These are phyloP conservation scores for Spheniscus mendiculus DNA, from an alignment of 2,113 vertebrate genomes.

Conservation along the genomic window DNA sequence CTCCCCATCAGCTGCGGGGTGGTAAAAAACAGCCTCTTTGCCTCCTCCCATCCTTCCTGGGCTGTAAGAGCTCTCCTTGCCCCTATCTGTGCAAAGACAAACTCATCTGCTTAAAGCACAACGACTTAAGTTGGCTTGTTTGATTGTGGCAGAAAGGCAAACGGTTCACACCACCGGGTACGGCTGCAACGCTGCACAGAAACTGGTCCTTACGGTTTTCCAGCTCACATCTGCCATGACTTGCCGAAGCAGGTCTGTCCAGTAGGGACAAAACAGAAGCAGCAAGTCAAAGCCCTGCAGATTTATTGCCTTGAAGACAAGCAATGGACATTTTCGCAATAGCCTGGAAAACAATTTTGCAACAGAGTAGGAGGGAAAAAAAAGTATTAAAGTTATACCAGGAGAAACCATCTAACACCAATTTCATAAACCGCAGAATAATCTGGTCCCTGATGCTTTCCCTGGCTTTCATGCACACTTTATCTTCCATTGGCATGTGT, in stretches of 20 bases:
- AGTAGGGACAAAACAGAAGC: background rate
- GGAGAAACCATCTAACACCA: background rate
- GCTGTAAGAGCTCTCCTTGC: background rate
- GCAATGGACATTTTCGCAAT: fast-evolving
- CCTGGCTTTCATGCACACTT: background rate
- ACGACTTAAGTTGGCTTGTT: background rate
- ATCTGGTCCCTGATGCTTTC: background rate
- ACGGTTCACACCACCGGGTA: fast-evolving
- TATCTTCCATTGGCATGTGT: background rate
- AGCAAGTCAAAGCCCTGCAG: background rate
- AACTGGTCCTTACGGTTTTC: too few relatives aligned
- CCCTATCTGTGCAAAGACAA: fast-evolving
- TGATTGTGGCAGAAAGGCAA: background rate
- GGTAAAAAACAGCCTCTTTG: background rate
- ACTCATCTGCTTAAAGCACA: background rate
- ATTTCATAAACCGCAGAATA: background rate
- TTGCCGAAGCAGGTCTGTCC: background rate
- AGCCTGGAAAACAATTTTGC: fast-evolving
- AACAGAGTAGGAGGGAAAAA: background rate
- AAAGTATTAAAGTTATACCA: background rate
- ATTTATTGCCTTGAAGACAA: background rate
- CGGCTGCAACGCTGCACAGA: fast-evolving
- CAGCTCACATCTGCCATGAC: background rate
- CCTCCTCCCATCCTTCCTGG: too few relatives aligned
- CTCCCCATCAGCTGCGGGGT: background rate